Base-by-base conservation (phyloP, 2,113 vertebrate species). In the Scomber japonicus region DNA sequence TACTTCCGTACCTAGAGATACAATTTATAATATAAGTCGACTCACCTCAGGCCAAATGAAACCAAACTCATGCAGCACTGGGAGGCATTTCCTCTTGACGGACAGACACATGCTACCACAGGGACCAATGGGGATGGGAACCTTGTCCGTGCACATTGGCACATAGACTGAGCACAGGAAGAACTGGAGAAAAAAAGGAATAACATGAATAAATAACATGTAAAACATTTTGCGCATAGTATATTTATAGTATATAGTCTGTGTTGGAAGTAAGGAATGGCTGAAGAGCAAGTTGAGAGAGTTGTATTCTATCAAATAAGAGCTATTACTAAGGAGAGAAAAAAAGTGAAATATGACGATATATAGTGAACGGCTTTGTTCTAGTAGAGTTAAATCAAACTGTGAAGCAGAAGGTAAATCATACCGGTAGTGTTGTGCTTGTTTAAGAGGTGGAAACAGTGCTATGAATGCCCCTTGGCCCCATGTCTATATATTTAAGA, bases 121-220 rank as follows among this genome's bases (percentile, higher is more conserved):
- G 0, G 98, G 98, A 17, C 98, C 98, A 2, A 99, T 99, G 19
- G 97, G 97, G 94, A 98, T 97, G 84, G 98, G 97, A 73, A 99
- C 97, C 94, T 99, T 99, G 94, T 99, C 98, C 0, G 98, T 99
- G 95, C 98, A 99, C 98, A 99, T 99, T 0, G 98, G 98, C 71
- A 99, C 98, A 44, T 98, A 99, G 60, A 99, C 98, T 0, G 98
- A 98, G 90, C 98, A 99, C 78, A 99, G 96, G 94, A 99, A 99
- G 91, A 99, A 99, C 98, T 99, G 81, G 0, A 44, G 45, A 57
- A 50, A 53, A 73, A 3, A 8, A 24, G 11, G 21, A 21, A 21
- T 21, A 21, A 21, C 21, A 21, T 21, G 78, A 11, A 70, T 7
- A 54, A 27, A 64, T 64, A 40, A 27, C 0, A 27, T 3, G 3